Evolutionary conservation across 2,797 vertebrate genomes (phyloP).

Genomic region (Epinephelus malabaricus): DNA sequence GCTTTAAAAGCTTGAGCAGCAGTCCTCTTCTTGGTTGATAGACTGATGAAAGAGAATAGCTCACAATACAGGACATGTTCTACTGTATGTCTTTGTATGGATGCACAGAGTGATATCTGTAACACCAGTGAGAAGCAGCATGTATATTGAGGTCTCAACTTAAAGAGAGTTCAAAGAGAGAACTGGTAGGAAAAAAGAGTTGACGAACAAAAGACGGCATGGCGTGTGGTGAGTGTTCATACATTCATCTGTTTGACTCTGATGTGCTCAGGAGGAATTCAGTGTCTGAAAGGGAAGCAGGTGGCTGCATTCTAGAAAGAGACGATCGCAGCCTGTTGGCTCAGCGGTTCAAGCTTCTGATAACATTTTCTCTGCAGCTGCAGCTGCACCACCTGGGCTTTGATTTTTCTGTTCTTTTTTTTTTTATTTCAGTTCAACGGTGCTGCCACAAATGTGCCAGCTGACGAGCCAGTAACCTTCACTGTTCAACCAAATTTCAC

Average conservation of each 20-base stretch:
- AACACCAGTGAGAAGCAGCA: neutral
- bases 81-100: neutral
- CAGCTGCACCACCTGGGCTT: conserved; percentile 64
- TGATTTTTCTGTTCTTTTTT: conserved; percentile 10
- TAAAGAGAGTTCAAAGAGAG: conserved; percentile 10
- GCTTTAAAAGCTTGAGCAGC: neutral
- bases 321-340: conserved; percentile 54
- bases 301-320: conserved; percentile 58
- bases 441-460: neutral
- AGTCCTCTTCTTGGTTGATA: neutral
- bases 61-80: neutral
- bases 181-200: neutral
- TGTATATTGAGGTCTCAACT: conserved; percentile 3
- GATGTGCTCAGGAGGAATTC: conserved; percentile 77
- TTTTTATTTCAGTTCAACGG: conserved; percentile 15
- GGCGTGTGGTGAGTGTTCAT: conserved; percentile 38
- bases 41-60: neutral
- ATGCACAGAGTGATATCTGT: neutral
- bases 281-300: conserved; percentile 64
- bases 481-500: neutral
- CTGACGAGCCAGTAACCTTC: neutral
- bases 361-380: conserved; percentile 66
- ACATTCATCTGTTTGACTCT: conserved; percentile 46
- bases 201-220: neutral
- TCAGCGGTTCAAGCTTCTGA: conserved; percentile 55